These are phyloP conservation scores for Pterocles orientalis DNA, from an alignment of 2,113 vertebrate genomes.

Conservation along the genomic window DNA sequence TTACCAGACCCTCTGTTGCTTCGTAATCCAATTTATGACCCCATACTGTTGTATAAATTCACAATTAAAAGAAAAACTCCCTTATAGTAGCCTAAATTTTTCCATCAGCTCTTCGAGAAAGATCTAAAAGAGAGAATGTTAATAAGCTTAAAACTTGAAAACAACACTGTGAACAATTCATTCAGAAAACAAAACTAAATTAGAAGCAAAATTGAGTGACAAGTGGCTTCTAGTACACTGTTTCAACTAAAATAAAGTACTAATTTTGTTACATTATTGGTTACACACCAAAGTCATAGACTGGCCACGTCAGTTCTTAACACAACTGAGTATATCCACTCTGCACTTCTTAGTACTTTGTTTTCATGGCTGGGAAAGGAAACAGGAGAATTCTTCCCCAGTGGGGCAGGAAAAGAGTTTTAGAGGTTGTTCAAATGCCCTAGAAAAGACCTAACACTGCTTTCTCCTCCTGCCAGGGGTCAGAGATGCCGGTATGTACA, in stretches of 20 bases:
- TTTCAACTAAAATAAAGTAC: not conserved
- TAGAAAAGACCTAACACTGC: not conserved
- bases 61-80: not conserved
- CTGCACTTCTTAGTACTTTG: not conserved
- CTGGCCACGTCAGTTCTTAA: not conserved
- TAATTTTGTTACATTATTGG: not conserved
- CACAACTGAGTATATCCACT: not conserved
- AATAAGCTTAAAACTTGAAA: not conserved
- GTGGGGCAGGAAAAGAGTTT: not conserved
- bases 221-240: not conserved
- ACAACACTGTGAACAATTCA: not conserved
- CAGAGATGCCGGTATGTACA: not conserved
- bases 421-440: not conserved
- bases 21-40: not conserved
- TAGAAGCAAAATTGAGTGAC: not conserved
- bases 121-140: not conserved
- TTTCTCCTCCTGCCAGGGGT: not conserved
- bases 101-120: not conserved
- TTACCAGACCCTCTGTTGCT: not conserved
- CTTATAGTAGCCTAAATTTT: not conserved
- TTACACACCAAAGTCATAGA: not conserved
- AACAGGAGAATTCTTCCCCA: not conserved
- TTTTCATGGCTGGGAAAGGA: not conserved
- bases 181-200: not conserved
- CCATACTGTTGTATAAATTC: not conserved